Percentiles rank a stretch among this genome's conserved stretches.
phyloP scores from a whole-genome alignment of 2,113 vertebrate genomes.

The Chaetura pelagica region DNA sequence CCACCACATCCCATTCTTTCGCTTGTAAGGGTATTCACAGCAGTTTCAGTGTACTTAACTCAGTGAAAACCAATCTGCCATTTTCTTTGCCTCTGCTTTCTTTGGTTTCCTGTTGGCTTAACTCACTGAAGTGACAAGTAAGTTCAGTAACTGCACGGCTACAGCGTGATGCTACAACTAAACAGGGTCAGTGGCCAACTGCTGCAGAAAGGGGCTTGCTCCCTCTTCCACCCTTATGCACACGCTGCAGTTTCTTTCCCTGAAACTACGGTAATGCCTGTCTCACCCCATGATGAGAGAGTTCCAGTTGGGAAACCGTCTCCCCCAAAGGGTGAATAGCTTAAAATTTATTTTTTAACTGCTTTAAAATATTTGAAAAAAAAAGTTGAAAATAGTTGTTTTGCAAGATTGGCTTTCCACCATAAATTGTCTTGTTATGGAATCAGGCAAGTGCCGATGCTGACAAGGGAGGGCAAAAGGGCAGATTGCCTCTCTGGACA shows the following conservation, averaged over 20 bases:
- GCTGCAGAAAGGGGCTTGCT: background rate
- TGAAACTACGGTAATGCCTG: background rate
- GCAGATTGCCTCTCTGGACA: background rate
- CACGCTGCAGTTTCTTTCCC: background rate
- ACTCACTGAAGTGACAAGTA: background rate
- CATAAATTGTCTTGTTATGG: background rate
- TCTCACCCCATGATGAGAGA: background rate
- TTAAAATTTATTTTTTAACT: background rate
- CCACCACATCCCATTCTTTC: background rate
- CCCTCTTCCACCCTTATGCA: no score
- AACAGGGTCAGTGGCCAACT: background rate
- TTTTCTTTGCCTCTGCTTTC: background rate
- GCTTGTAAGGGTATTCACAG: background rate
- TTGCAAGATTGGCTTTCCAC: background rate
- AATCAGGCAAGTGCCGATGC: background rate
- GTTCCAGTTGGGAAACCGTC: background rate
- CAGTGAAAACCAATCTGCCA: background rate
- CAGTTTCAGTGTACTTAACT: background rate
- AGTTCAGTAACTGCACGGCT: background rate
- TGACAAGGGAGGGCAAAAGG: background rate
- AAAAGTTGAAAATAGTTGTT: background rate
- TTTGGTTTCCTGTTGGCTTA: background rate
- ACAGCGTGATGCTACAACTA: background rate
- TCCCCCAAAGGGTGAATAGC: background rate
- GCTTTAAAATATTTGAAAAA: background rate